Base-by-base conservation (phyloP, 2,797 vertebrate genomes). In the Melanotaenia maccullochi region DNA sequence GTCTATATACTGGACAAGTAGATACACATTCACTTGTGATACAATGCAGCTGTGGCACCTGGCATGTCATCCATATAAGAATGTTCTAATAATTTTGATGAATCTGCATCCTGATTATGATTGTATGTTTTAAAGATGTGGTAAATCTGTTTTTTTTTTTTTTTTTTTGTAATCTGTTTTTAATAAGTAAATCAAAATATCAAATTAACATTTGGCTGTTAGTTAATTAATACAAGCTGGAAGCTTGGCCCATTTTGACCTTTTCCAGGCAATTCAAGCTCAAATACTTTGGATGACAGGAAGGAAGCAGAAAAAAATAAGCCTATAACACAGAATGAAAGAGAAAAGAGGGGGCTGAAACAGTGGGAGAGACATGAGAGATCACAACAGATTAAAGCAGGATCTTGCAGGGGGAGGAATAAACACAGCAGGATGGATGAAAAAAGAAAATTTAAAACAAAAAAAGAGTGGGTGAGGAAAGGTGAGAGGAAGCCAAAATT, bases 301-400 rank as follows among this genome's bases (percentile, higher is more conserved):
- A 54, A 60, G 14, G 16, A 44, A 62, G 49, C 9, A 35, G 33
- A 56, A 33, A 54, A 52, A 42, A 20, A 32, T 4, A 49, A 33
- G 52, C 13, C 12, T 30, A 30, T 28, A 16, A 55, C 25, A 30
- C 25, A 8, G 28, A 36, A 12, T 55, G 25, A 44, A 38, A 25
- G 22, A 51, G 8, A 58, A 1, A n/a, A 33, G 3, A 14, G 12
- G 35, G 13, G 54, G 14, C 7, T 47, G 9, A 28, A 3, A 12
- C 52, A 42, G 47, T 44, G 40, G 59, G 42, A 22, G 59, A 51
- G 49, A 28, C 36, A 47, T 0, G 11, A 52, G n/a, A 59, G 55
- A 75, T 40, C 30, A 78, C 58, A 64, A 54, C 35, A 64, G 66
- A 78, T 59, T 9, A 58, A 60, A 67, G 28, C 38, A 63, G 47